Conservation (phyloP, 35 echinoderm and acorn worm species). For the Hemicentrotus pulcherrimus region DNA sequence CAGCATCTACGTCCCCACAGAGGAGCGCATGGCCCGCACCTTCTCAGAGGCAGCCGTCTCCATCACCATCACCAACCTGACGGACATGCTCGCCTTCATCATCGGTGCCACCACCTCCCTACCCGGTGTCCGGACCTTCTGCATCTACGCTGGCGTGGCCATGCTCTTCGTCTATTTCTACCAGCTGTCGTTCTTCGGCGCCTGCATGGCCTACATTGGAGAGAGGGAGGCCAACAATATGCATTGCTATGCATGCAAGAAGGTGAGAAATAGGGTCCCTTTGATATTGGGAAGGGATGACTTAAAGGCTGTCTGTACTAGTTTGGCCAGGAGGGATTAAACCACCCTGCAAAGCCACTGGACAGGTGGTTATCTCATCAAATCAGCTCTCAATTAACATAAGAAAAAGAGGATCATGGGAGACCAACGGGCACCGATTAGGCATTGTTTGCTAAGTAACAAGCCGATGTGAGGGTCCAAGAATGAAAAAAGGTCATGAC, state of each 20-base stretch:
- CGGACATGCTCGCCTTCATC: slow-evolving; percentile 86
- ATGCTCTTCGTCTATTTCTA: slow-evolving; percentile 97
- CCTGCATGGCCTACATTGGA: slow-evolving; percentile 89
- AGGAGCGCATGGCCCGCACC: slow-evolving; percentile 87
- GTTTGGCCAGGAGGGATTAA: no score
- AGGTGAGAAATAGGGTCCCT: slow-evolving; percentile 52
- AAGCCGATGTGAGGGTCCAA: no score
- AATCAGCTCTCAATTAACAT: no score
- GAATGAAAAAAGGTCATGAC: no score
- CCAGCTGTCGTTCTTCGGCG: slow-evolving; percentile 97
- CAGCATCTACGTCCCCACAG: slow-evolving; percentile 64
- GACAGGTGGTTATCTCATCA: no score
- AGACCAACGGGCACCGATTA: no score
- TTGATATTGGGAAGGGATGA: no score
- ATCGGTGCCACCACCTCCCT: slow-evolving; percentile 84
- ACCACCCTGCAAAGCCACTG: no score
- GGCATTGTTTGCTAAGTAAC: no score
- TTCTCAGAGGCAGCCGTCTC: slow-evolving; percentile 93
- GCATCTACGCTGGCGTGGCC: slow-evolving; percentile 84
- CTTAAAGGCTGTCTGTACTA: no score
- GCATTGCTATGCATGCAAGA: slow-evolving; percentile 90
- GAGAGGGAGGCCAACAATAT: slow-evolving; percentile 81
- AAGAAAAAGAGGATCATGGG: no score
- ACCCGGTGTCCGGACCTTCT: slow-evolving; percentile 83
- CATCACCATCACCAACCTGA: slow-evolving; percentile 96